A percentile compares a stretch with the other conserved stretches of the same genome.
phyloP scores from a whole-genome alignment of 2,113 vertebrate species.

The Pundamilia nyererei region DNA sequence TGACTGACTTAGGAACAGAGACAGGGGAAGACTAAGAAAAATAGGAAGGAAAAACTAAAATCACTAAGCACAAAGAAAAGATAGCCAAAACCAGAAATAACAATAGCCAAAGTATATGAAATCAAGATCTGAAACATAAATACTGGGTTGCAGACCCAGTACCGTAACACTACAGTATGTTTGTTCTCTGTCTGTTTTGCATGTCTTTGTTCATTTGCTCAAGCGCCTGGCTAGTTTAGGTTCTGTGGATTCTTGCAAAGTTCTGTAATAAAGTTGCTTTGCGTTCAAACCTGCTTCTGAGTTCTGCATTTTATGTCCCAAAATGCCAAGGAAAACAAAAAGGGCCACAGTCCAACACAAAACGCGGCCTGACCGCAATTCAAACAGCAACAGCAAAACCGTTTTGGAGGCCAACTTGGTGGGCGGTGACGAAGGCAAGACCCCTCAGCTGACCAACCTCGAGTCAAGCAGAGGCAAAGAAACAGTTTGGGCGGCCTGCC shows the following conservation, averaged over 20 bases:
- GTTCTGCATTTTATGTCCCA: not conserved
- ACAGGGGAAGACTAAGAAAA: not conserved
- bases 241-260: not conserved
- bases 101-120: not conserved
- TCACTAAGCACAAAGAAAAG: not conserved
- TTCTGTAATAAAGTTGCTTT: not conserved
- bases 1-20: not conserved
- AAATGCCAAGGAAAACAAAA: not conserved
- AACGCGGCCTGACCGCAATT: not conserved
- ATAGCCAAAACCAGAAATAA: not conserved
- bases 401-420: not conserved
- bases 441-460: not conserved
- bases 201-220: not conserved
- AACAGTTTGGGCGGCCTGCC: rapidly evolving
- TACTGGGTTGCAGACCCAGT: not conserved
- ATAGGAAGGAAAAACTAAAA: not conserved
- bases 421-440: not conserved
- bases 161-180: not conserved
- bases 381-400: not conserved
- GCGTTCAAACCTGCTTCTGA: not conserved
- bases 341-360: not conserved
- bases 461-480: not conserved
- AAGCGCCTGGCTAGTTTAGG: not conserved
- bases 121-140: not conserved
- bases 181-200: not conserved